Evolutionary conservation across 2,888 invertebrate species (phyloP), one percentile per base, ranked within the genome.

Genomic region (Polyommatus iphigenia): DNA sequence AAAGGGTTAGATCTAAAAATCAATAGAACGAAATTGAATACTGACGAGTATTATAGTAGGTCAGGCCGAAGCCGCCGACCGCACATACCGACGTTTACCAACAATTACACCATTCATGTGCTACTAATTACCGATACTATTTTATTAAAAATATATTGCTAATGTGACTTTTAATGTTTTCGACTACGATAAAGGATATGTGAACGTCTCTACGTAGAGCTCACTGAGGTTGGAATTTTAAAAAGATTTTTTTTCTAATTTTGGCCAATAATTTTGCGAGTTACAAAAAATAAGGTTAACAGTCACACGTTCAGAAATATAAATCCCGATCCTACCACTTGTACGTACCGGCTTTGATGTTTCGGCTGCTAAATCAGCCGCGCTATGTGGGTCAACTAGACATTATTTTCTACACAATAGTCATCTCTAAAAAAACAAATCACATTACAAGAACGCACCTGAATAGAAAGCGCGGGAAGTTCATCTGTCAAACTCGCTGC

Each of bases 391-490:
- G 46, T 62, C 59, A 50, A 75, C 46, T 62, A 59, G 29, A n/a
- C 50, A 78, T 77, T 76, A 78, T 77, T 76, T 41, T 32, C 76
- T 71, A 57, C 71, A 77, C 72, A 73, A 78, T 36, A 41, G 32
- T 71, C 29, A 76, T 72, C 24, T 20, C 71, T 57, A 18, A 41
- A 78, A 57, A 32, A 77, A 84, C 83, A 87, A 87, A 88, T 88
- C 82, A 80, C 79, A 84, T 84, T 87, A 90, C 87, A 87, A 88
- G 89, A 90, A 92, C 92, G 91, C 91, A 92, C 93, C 92, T 92
- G 91, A 89, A 88, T 86, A 83, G 84, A 89, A 90, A 88, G 87
- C 88, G 91, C 90, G 91, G 88, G 89, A 90, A 87, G 86, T 85
- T 89, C 92, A 92, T 92, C 89, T 88, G 92, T 93, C 92, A 92